These are phyloP conservation scores for Dione vanillae DNA, from an alignment of 2,888 invertebrate genomes.

Conservation along the genomic window DNA sequence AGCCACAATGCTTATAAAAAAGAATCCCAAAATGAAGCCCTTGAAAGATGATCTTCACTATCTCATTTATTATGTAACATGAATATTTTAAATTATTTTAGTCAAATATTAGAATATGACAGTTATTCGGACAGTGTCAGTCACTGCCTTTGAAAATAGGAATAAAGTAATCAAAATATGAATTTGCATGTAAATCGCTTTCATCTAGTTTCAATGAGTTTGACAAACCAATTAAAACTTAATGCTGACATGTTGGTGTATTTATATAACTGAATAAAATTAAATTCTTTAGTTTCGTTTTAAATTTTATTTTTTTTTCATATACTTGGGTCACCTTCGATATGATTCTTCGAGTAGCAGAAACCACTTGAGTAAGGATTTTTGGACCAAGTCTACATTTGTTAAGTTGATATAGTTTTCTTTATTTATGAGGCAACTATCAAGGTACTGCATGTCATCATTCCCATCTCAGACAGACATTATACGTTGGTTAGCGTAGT, in stretches of 20 bases:
- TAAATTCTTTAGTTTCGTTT: neutral
- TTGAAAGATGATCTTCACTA: neutral
- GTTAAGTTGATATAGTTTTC: too few relatives aligned
- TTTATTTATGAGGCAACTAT: too few relatives aligned
- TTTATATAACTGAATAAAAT: constrained; percentile 3
- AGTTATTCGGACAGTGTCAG: constrained; percentile 26
- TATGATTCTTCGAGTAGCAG: too few relatives aligned
- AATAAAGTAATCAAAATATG: constrained; percentile 36
- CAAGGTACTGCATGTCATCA: too few relatives aligned
- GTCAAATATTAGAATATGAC: constrained; percentile 24
- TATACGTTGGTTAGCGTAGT: too few relatives aligned
- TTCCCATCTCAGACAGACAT: too few relatives aligned
- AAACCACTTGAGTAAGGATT: too few relatives aligned
- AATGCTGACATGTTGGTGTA: constrained; percentile 20
- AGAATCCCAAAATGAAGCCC: too few relatives aligned
- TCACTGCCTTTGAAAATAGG: constrained; percentile 28
- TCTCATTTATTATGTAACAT: neutral
- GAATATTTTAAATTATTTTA: constrained; percentile 8
- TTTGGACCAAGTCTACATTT: too few relatives aligned
- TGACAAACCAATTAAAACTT: constrained; percentile 31
- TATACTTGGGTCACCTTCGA: too few relatives aligned
- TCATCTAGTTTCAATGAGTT: constrained; percentile 28
- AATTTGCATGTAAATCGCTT: constrained; percentile 39
- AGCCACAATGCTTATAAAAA: too few relatives aligned
- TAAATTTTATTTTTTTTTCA: neutral